A percentile compares a stretch with the other conserved stretches of the same genome.
Evolutionary conservation across 2,797 vertebrate species (phyloP).

Genomic region (Botia kubotai): DNA sequence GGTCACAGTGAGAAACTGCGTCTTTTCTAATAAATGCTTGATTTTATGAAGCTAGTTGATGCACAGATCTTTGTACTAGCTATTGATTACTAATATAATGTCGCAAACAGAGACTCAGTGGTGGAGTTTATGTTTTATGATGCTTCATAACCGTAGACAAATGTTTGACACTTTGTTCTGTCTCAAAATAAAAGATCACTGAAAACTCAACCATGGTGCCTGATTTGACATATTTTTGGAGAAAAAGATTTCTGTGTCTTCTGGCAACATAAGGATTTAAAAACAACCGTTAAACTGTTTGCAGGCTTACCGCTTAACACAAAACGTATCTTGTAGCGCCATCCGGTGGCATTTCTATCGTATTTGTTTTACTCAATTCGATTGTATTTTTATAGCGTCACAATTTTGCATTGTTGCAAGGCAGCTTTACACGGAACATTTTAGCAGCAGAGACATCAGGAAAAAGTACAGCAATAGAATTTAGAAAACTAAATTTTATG

Average conservation of each 20-base stretch:
- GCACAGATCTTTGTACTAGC: constrained; percentile 6
- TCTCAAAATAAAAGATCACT: constrained; percentile 76
- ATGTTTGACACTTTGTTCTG: constrained; percentile 77
- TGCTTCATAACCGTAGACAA: constrained; percentile 76
- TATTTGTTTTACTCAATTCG: too few relatives aligned
- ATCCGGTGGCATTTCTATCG: neutral
- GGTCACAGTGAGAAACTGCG: constrained; percentile 70
- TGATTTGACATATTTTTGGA: neutral
- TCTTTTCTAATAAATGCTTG: constrained; percentile 49
- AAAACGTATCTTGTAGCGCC: neutral
- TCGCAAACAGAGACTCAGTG: constrained; percentile 60
- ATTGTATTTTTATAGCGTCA: too few relatives aligned
- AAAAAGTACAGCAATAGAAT: too few relatives aligned
- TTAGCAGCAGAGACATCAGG: too few relatives aligned
- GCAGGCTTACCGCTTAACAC: neutral
- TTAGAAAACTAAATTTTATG: too few relatives aligned
- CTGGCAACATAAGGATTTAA: neutral
- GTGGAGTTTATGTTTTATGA: constrained; percentile 72
- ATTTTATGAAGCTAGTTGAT: constrained; percentile 23
- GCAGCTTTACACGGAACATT: too few relatives aligned
- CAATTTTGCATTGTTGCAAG: too few relatives aligned
- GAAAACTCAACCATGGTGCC: neutral
- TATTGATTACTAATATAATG: constrained; percentile 46
- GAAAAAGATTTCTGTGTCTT: neutral
- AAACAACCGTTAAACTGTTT: neutral